Evolutionary conservation across 2,797 vertebrate species (phyloP).

Genomic region (Parambassis ranga): DNA sequence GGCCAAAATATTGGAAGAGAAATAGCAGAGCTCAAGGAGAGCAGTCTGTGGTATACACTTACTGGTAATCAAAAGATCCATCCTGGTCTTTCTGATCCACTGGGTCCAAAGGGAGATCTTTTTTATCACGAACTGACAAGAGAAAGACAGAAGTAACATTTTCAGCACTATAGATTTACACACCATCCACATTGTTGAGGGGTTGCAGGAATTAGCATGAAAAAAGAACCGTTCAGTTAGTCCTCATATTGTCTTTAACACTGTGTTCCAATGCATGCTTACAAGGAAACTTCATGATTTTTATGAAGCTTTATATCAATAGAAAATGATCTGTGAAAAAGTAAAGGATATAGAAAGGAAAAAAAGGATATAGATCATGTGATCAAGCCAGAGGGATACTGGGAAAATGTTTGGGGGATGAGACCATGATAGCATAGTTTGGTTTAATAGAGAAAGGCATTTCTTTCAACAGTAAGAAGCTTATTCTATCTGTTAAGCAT

Average conservation of each 20-base stretch:
- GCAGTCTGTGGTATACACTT: slow-evolving; percentile 49
- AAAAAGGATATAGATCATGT: too few relatives aligned
- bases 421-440: too few relatives aligned
- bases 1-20: neutral
- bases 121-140: slow-evolving; percentile 90
- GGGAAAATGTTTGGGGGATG: too few relatives aligned
- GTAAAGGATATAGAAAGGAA: too few relatives aligned
- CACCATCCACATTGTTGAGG: neutral
- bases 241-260: neutral
- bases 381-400: too few relatives aligned
- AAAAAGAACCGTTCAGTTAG: neutral
- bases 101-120: slow-evolving; percentile 90
- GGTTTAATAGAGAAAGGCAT: too few relatives aligned
- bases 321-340: too few relatives aligned
- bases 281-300: too few relatives aligned
- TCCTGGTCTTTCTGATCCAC: slow-evolving; percentile 96
- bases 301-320: too few relatives aligned
- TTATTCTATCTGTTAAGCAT: too few relatives aligned
- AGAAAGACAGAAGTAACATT: neutral
- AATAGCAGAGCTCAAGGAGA: neutral
- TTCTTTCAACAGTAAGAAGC: too few relatives aligned
- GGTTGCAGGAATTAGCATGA: neutral
- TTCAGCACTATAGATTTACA: neutral
- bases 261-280: slow-evolving; percentile 2
- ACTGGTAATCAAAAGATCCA: slow-evolving; percentile 98